Percentiles rank a stretch among this genome's conserved stretches.
Conservation (phyloP, 2,888 invertebrate genomes). For the Gymnoscelis rufifasciata region DNA sequence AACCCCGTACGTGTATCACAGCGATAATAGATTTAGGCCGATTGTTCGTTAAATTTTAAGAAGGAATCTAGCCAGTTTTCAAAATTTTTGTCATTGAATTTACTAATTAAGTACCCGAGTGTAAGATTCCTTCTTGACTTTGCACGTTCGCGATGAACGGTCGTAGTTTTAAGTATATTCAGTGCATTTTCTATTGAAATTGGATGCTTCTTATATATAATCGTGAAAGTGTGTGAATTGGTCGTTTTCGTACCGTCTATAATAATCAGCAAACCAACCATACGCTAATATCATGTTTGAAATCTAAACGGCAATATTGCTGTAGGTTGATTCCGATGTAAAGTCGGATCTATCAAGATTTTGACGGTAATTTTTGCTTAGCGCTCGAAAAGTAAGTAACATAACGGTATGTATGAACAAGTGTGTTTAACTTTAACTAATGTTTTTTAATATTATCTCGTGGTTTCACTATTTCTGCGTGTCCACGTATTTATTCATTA, state of each 20-base stretch:
- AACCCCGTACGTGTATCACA: slow-evolving; percentile 74
- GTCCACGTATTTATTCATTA: slow-evolving; percentile 45
- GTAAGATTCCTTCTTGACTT: slow-evolving; percentile 52
- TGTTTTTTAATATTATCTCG: slow-evolving; percentile 46
- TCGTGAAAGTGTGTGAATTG: slow-evolving; percentile 21
- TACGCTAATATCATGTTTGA: slow-evolving; percentile 20
- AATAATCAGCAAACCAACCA: slow-evolving; percentile 3
- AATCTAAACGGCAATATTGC: slow-evolving; percentile 11
- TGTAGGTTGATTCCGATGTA: slow-evolving; percentile 9
- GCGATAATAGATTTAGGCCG: slow-evolving; percentile 72
- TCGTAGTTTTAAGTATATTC: slow-evolving; percentile 54
- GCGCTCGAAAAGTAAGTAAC: slow-evolving; percentile 28
- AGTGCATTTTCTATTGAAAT: slow-evolving; percentile 60
- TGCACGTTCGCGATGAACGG: slow-evolving; percentile 40
- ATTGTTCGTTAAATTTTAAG: slow-evolving; percentile 49
- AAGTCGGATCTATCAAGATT: slow-evolving; percentile 13
- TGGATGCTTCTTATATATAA: slow-evolving; percentile 52
- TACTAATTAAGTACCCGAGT: slow-evolving; percentile 29
- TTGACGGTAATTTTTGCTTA: slow-evolving; percentile 1
- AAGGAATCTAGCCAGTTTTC: slow-evolving; percentile 42
- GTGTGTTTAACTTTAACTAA: slow-evolving; percentile 46
- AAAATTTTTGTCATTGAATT: slow-evolving; percentile 27
- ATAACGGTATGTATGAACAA: slow-evolving; percentile 54
- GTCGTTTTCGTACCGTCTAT: slow-evolving; percentile 20
- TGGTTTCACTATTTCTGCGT: slow-evolving; percentile 44